Evolutionary conservation across 1,140 invertebrate species (phyloP).

Genomic region (Bombus soroeensis): DNA sequence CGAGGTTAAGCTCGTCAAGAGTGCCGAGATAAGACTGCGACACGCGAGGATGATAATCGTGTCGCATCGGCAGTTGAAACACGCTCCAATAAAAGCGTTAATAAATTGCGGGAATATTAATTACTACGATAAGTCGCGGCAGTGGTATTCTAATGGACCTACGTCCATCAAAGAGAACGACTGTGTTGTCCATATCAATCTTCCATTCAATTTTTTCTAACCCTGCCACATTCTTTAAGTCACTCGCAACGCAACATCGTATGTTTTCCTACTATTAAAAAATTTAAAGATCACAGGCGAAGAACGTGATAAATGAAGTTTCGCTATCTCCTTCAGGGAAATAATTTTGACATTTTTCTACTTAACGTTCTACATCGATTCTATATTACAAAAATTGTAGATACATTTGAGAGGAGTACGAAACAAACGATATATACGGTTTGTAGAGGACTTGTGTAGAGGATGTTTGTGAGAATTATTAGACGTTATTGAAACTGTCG

Average conservation of each 20-base stretch:
- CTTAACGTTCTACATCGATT: too few species aligned
- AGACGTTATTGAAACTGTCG: too few species aligned
- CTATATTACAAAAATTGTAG: too few species aligned
- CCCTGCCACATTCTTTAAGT: background rate
- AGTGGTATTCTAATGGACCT: background rate
- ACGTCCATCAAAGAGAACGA: background rate
- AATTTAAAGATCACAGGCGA: background rate
- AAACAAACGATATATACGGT: too few species aligned
- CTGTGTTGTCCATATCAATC: background rate
- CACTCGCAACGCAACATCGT: background rate
- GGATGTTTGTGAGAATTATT: too few species aligned
- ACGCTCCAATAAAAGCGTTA: background rate
- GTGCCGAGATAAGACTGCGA: background rate
- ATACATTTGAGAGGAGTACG: too few species aligned
- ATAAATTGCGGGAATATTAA: conserved; percentile 51
- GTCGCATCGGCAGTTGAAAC: conserved; percentile 21
- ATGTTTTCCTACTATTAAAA: background rate
- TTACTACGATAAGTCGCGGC: conserved; percentile 42
- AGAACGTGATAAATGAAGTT: too few species aligned
- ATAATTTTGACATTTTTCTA: background rate
- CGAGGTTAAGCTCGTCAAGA: background rate
- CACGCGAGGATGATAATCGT: conserved; percentile 11
- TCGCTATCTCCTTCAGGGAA: background rate
- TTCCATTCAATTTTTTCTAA: background rate
- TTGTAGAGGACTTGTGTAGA: too few species aligned